Evolutionary conservation across 1,140 invertebrate species (phyloP), one percentile per base, ranked within the genome.

Genomic region (Asobara japonica): DNA sequence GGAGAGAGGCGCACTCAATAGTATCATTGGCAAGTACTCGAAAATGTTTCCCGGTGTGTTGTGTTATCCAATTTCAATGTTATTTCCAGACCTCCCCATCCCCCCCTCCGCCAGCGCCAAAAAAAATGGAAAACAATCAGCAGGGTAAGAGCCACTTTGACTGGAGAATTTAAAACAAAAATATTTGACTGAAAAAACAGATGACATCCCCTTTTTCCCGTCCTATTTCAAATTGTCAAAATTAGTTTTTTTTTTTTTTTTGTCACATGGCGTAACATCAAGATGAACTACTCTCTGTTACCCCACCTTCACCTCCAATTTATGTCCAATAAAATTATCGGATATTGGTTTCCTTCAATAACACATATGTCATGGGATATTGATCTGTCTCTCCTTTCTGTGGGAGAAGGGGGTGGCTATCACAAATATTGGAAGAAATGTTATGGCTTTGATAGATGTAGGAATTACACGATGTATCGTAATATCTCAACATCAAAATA

Each of bases 11-110:
- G 25, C 51, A 22, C 7, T 56, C 25, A 22, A 56, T 56, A 56
- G 51, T 56, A 22, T 56, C 51, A 56, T 56, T 56, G 51, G 51
- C 51, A 56, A 56, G 51, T 56, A 56, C 18, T 22, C 8, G 51
- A 4, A 56, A 56, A 25, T 56, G 51, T 27, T 56, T 25, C n/a
- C n/a, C n/a, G n/a, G n/a, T n/a, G n/a, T n/a, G n/a, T n/a, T n/a
- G n/a, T n/a, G n/a, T n/a, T n/a, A n/a, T n/a, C n/a, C n/a, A n/a
- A n/a, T n/a, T n/a, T n/a, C n/a, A n/a, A n/a, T n/a, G n/a, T n/a
- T n/a, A n/a, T 36, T 36, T 36, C 5, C 31, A 36, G 11, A 36
- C 11, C 31, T 36, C 31, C 11, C n/a, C n/a, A n/a, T n/a, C n/a
- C n/a, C n/a, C n/a, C n/a, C n/a, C n/a, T n/a, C n/a, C n/a, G n/a